Evolutionary conservation across 2,888 invertebrate genomes (phyloP).

Genomic region (Lasioglossum villosulum): DNA sequence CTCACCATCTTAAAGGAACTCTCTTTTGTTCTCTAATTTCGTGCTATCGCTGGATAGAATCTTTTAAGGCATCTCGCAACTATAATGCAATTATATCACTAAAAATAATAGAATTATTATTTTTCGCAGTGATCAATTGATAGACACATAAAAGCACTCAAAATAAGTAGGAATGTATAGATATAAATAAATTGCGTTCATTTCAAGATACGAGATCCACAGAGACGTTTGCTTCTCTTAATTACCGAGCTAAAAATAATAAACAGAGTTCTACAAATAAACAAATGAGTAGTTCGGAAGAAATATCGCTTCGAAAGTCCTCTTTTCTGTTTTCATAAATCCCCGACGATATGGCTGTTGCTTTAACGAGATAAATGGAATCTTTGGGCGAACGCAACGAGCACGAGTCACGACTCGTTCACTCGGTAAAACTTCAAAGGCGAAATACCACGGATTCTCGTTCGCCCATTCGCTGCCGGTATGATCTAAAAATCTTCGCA

Average conservation of each 20-base stretch:
- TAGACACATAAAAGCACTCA: neutral
- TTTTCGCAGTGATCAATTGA: neutral
- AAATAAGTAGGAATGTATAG: neutral
- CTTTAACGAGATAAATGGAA: slow-evolving; percentile 11
- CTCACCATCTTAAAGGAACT: neutral
- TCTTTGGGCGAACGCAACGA: slow-evolving; percentile 16
- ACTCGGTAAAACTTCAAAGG: slow-evolving; percentile 43
- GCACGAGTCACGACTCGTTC: slow-evolving; percentile 5
- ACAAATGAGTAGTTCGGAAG: neutral
- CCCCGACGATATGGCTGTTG: neutral
- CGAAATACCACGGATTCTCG: slow-evolving; percentile 45
- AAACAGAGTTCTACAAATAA: neutral
- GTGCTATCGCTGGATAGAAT: neutral
- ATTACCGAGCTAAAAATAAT: neutral
- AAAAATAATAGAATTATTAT: neutral
- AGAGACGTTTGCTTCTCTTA: neutral
- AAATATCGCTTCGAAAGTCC: neutral
- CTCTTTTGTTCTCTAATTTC: neutral
- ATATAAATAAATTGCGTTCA: neutral
- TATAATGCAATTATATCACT: neutral
- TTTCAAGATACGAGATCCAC: neutral
- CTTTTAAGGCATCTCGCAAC: neutral
- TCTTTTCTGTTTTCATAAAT: slow-evolving; percentile 14
- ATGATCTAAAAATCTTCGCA: slow-evolving; percentile 37
- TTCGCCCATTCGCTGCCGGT: slow-evolving; percentile 15